Evolutionary conservation across 2,888 invertebrate genomes (phyloP), one percentile per base, ranked within the genome.

Genomic region (Dryadula phaetusa): DNA sequence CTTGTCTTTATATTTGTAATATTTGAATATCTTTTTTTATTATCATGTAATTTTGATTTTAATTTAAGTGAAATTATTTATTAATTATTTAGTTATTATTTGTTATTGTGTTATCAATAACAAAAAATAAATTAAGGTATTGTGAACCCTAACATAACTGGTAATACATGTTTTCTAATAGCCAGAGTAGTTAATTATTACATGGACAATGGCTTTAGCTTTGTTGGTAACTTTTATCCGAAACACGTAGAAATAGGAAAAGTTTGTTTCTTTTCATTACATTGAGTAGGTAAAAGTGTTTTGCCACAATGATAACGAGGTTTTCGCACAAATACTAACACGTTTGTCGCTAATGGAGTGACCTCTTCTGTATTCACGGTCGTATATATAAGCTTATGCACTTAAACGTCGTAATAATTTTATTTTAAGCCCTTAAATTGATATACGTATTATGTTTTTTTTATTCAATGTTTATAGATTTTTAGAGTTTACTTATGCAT

Each of bases 281-380:
- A 53, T 40, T 46, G 49, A 69, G 49, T 64, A 53, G 52, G 60
- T 66, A 66, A 69, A 66, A 60, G 53, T 62, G 53, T 54, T 63
- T 75, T 58, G 78, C 60, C 32, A 60, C 60, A 60, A 60, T 28
- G 79, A 79, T 84, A 86, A 85, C 83, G 78, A 86, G 83, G 79
- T 86, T 86, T 84, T 73, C 77, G 70, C 75, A 74, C 80, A 83
- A 84, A 84, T 79, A 83, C 81, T 81, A 81, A 82, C 82, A 82
- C 81, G 83, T 85, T 82, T 83, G 79, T 71, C 64, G 76, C 81
- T 72, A 70, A 70, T 66, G 66, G 66, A 69, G 54, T 67, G 64
- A 65, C 69, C 56, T 66, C 67, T 60, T 53, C 25, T 56, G 32
- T 49, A 49, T 54, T 56, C 54, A 49, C 49, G 62, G 54, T 46